Base-by-base conservation (phyloP, 2,113 vertebrate genomes). In the Dromiciops gliroides region DNA sequence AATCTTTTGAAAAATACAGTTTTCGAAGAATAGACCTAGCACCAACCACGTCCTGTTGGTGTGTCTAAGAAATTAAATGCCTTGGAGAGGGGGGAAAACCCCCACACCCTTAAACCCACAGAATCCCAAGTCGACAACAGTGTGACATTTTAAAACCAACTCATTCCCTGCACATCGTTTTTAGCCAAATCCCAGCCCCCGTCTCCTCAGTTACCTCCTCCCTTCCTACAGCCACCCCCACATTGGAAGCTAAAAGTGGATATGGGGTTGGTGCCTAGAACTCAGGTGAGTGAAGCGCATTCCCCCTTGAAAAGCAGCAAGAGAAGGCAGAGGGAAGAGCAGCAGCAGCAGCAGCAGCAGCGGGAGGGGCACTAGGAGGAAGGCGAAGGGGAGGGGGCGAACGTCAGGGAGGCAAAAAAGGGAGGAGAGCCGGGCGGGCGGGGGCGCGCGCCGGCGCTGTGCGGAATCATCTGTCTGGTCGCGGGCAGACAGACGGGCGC, bases 401-500 rank as follows among this genome's bases (percentile, higher is more conserved):
- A 44, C 91, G 49, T 51, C 22, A 3, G 19, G 50, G 90, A 16
- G 48, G 49, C 94, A 48, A 19, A 56, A 24, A 89, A 22, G 95
- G n/a, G 44, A 93, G 67, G 1, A 8, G 51, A 25, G 90, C 51
- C 1, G 48, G 53, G 19, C 88, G 51, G 83, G 28, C 16, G 51
- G 75, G 91, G 7, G 93, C 75, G 14, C 93, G 44, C 49, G 22
- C 8, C 50, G 24, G n/a, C 49, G 48, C 91, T 28, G 91, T 83
- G 67, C 67, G 37, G 19, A 44, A 23, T 44, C 67, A 44, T 44
- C 67, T 19, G 37, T n/a, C 60, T 31, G 31, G 37, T 75, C 67
- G 37, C 67, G 16, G 97, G 93, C 95, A 44, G 16, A 44, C 67
- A 8, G 67, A 52, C 92, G 95, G 49, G 92, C 91, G 90, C 48